Conservation (phyloP, 2,888 invertebrate genomes). For the Andrena camellia region DNA sequence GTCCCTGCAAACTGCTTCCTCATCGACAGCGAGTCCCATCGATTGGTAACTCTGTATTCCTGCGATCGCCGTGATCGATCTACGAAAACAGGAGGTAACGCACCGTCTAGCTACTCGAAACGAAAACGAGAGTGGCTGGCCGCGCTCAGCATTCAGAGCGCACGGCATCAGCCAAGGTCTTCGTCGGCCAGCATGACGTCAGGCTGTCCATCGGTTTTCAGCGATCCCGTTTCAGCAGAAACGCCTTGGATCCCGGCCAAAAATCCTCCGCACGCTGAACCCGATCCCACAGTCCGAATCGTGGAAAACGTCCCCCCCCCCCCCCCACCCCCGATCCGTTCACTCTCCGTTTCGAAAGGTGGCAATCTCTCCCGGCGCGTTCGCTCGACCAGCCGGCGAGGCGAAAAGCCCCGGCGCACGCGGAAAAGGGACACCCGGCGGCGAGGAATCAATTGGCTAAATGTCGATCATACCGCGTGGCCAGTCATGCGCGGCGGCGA, state of each 20-base stretch:
- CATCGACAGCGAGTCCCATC: not conserved
- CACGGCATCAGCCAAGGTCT: slow-evolving; percentile 72
- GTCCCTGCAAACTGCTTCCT: not conserved
- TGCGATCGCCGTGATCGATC: slow-evolving; percentile 1
- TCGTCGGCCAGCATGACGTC: slow-evolving; percentile 58
- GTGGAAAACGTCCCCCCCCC: slow-evolving; percentile 3
- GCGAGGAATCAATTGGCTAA: slow-evolving; percentile 23
- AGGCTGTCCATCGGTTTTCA: slow-evolving; percentile 54
- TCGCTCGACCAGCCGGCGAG: not conserved
- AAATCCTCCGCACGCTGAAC: slow-evolving; percentile 27
- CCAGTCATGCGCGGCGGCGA: slow-evolving; percentile 31
- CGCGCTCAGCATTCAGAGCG: slow-evolving; percentile 69
- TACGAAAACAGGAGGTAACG: slow-evolving; percentile 13
- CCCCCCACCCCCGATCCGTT: not conserved
- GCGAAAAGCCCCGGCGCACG: not conserved
- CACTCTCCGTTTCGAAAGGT: slow-evolving; percentile 33
- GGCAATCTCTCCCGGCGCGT: too few species aligned
- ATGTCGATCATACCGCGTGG: slow-evolving; percentile 34
- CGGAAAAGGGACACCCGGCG: slow-evolving; percentile 6
- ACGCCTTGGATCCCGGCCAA: slow-evolving; percentile 67
- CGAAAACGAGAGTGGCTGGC: slow-evolving; percentile 77
- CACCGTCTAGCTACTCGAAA: slow-evolving; percentile 57
- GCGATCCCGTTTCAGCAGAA: slow-evolving; percentile 59
- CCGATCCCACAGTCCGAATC: not conserved
- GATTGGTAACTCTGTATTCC: slow-evolving; percentile 3